These are phyloP conservation scores for Brachionus paranguensis DNA, from an alignment of 1,140 invertebrate species.

Conservation along the genomic window DNA sequence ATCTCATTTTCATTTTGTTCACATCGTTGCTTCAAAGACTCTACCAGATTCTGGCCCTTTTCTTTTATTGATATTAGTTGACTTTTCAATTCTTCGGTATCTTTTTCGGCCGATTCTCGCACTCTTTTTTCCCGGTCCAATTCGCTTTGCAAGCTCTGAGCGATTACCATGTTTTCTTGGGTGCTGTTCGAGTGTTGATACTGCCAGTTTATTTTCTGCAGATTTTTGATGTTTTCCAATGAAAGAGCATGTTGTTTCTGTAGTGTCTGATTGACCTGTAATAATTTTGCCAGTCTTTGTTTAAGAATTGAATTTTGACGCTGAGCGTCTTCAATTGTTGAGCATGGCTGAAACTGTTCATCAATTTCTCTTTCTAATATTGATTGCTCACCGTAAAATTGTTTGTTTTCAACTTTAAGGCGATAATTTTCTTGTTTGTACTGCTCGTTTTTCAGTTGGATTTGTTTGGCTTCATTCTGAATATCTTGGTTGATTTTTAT, in stretches of 20 bases:
- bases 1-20: conserved; percentile 48
- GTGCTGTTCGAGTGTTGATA: neutral
- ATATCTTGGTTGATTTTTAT: conserved; percentile 15
- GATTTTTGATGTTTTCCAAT: conserved; percentile 10
- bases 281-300: conserved; percentile 44
- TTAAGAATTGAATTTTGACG: conserved; percentile 43
- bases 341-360: neutral
- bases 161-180: conserved; percentile 45
- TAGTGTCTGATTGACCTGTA: neutral
- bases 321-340: conserved; percentile 12
- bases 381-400: conserved; percentile 25
- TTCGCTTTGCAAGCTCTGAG: conserved; percentile 55
- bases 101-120: conserved; percentile 49
- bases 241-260: conserved; percentile 18
- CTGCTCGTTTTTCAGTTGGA: neutral
- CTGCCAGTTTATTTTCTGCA: neutral
- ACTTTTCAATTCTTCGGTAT: conserved; percentile 48
- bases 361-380: conserved; percentile 4
- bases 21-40: conserved; percentile 51
- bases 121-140: conserved; percentile 50
- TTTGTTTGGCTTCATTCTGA: neutral
- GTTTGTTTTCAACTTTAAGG: conserved; percentile 35
- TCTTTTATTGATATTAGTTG: conserved; percentile 48
- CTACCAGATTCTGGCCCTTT: conserved; percentile 52
- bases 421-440: conserved; percentile 21